Evolutionary conservation across 92 coral and sea anemone species (phyloP).

Genomic region (Palythoa caribaeorum): DNA sequence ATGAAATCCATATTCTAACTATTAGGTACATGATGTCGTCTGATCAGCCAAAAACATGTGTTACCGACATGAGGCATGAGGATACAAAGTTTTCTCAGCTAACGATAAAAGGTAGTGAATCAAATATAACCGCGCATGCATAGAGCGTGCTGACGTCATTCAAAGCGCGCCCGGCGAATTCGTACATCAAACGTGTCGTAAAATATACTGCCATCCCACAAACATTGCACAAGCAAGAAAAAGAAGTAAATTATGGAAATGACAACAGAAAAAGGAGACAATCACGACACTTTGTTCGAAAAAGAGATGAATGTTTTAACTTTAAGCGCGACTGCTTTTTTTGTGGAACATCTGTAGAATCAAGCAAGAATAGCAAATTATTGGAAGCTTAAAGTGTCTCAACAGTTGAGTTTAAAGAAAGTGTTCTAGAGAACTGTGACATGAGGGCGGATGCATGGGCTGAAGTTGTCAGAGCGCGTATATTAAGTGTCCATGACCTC

Average conservation of each 20-base stretch:
- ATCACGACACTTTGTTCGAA: background rate
- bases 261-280: background rate
- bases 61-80: background rate
- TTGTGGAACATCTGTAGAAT: conserved; percentile 4
- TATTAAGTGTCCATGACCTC: too few species aligned
- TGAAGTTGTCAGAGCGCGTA: too few species aligned
- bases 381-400: too few species aligned
- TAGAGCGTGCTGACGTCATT: background rate
- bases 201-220: too few species aligned
- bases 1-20: too few species aligned
- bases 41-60: background rate
- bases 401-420: too few species aligned
- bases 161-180: too few species aligned
- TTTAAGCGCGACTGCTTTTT: background rate
- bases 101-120: background rate
- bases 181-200: too few species aligned
- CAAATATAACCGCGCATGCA: background rate
- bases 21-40: too few species aligned
- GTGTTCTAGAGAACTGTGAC: too few species aligned
- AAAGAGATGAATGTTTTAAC: background rate
- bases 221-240: too few species aligned
- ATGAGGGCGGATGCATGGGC: too few species aligned
- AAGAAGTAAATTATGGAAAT: background rate
- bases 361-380: background rate
- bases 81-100: background rate